Percentiles rank a stretch among this genome's conserved stretches.
Conservation (phyloP, 2,113 vertebrate genomes). For the Apteryx owenii region DNA sequence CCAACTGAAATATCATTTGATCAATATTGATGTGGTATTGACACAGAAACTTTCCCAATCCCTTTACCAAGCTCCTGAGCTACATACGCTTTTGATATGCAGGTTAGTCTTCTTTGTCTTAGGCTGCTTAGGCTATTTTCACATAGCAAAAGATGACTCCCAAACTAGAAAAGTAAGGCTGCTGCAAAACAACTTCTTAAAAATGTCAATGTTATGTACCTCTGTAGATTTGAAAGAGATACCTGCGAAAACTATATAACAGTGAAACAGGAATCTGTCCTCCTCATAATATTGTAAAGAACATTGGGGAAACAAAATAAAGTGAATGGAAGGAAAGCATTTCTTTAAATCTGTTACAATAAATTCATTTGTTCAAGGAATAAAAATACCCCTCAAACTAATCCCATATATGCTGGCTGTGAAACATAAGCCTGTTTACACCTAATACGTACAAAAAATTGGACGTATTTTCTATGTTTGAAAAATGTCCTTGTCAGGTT, state of each 20-base stretch:
- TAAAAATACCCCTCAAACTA: not conserved
- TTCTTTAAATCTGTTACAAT: not conserved
- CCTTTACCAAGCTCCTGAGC: not conserved
- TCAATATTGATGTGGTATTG: not conserved
- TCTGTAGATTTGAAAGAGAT: not conserved
- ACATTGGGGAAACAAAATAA: not conserved
- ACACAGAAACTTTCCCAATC: not conserved
- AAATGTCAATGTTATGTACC: not conserved
- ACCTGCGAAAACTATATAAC: not conserved
- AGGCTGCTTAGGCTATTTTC: not conserved
- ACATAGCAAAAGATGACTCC: not conserved
- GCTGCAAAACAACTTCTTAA: not conserved
- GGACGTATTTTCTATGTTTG: not conserved
- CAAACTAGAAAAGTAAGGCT: not conserved
- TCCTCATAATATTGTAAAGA: not conserved
- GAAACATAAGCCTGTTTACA: not conserved
- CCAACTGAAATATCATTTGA: not conserved
- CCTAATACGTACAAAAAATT: not conserved
- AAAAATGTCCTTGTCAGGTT: not conserved
- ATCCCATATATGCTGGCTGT: not conserved
- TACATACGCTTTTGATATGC: not conserved
- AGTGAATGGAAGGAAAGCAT: not conserved
- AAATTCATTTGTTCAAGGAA: not conserved
- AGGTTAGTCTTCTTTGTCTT: fast-evolving
- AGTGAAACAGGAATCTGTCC: not conserved